A percentile compares a stretch with the other conserved stretches of the same genome.
These are phyloP conservation scores for Catamblyrhynchus diadema DNA, from an alignment of 2,797 vertebrate species.

Conservation along the genomic window DNA sequence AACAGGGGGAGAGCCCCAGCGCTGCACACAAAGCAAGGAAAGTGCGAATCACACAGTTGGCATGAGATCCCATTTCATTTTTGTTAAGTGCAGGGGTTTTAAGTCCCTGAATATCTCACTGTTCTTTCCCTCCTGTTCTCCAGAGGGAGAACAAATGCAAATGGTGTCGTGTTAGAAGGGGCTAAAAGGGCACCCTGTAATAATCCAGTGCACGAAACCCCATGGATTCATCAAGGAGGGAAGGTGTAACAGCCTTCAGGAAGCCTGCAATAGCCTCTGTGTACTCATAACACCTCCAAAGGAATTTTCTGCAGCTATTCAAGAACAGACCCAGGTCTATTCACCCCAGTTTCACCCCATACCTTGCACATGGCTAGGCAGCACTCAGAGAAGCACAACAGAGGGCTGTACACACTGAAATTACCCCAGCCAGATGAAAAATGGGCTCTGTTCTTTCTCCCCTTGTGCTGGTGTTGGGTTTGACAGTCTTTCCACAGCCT, in stretches of 20 bases:
- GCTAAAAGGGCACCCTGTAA: slow-evolving; percentile 64
- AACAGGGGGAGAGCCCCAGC: background rate
- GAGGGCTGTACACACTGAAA: background rate
- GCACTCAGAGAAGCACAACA: accelerated
- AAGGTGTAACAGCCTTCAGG: slow-evolving; percentile 55
- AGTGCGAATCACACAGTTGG: slow-evolving; percentile 40
- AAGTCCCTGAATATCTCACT: slow-evolving; percentile 59
- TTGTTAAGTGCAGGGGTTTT: slow-evolving; percentile 49
- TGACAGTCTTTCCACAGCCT: background rate
- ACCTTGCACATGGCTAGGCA: background rate
- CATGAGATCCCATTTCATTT: slow-evolving; percentile 60
- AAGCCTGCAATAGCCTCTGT: slow-evolving; percentile 47
- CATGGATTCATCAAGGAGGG: slow-evolving; percentile 29
- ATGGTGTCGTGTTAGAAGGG: slow-evolving; percentile 53
- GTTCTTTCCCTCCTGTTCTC: slow-evolving; percentile 60
- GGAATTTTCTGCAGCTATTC: slow-evolving; percentile 49
- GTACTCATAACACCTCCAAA: slow-evolving; percentile 57
- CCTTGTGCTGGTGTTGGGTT: background rate
- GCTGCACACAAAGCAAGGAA: background rate
- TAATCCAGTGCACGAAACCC: background rate
- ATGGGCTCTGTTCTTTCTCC: background rate
- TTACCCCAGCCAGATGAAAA: background rate
- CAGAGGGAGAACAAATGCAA: slow-evolving; percentile 62
- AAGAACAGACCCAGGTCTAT: slow-evolving; percentile 15
- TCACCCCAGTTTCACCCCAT: slow-evolving; percentile 29